Base-by-base conservation (phyloP, 1,140 invertebrate species). In the Drosophila rhopaloa region DNA sequence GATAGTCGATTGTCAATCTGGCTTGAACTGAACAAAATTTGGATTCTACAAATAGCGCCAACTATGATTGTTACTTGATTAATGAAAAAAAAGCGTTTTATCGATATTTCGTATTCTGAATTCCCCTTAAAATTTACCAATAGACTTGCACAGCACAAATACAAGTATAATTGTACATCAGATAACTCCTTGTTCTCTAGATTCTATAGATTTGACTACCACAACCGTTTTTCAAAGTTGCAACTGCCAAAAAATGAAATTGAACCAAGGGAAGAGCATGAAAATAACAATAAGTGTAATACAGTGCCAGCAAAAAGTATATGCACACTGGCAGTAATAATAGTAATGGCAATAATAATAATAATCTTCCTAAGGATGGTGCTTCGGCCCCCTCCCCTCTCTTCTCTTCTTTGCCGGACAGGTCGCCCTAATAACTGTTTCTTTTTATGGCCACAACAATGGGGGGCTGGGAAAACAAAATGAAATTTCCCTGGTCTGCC, bases 381-480 rank as follows among this genome's bases (percentile, higher is more conserved):
- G 38, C 38, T 40, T 11, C 40, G 24, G 50, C 48, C 24, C 19
- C 19, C 19, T 19, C 19, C 19, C 19, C 41, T 29, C 10, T 11
- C 24, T 27, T 19, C 6, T 35, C 16, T n/a, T 38, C 48, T 32
- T 56, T 44, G 46, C 68, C 24, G 65, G 68, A 41, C 65, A 72
- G 53, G 40, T 67, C 62, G 51, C 37, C 62, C 67, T 65, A 84
- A 84, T 84, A 84, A 81, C 70, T 83, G 73, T 84, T 81, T 71
- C 54, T 62, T 84, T 84, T 85, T 80, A 84, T 84, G 66, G 51
- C 61, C 50, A 40, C 73, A 67, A 83, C 60, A 75, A 72, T 35
- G 35, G 59, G 24, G 14, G 16, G 27, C 0, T 29, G 43, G 44
- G 14, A 51, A 44, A 62, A 35, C 58, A 16, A 62, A 63, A 67